phyloP scores from a whole-genome alignment of 2,797 vertebrate species.

The Artibeus lituratus region DNA sequence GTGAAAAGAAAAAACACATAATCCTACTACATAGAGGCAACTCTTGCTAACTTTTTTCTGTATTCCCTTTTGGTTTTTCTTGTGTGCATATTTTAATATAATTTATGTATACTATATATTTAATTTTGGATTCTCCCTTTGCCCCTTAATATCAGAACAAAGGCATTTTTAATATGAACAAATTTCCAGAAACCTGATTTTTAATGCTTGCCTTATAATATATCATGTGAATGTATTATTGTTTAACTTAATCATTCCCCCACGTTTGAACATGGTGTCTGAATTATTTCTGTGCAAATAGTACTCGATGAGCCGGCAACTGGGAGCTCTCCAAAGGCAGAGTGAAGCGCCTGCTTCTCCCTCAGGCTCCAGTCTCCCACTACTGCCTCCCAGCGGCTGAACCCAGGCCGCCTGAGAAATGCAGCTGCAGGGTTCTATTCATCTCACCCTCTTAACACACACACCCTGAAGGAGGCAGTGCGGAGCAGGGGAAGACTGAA shows the following conservation, averaged over 20 bases:
- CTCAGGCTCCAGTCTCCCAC: neutral
- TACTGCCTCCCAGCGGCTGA: neutral
- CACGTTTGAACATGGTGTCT: neutral
- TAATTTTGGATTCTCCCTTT: neutral
- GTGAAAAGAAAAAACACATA: neutral
- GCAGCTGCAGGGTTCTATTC: neutral
- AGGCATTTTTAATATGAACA: neutral
- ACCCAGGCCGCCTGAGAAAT: neutral
- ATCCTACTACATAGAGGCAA: neutral
- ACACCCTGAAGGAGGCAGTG: neutral
- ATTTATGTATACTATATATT: neutral
- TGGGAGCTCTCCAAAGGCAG: neutral
- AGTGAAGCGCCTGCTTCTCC: neutral
- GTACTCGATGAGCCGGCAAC: neutral
- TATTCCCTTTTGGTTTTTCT: neutral
- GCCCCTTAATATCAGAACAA: neutral
- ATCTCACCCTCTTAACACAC: neutral
- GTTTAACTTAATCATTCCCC: neutral
- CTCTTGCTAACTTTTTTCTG: neutral
- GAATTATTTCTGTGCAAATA: neutral
- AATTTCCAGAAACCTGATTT: neutral
- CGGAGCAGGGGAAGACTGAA: neutral
- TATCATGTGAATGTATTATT: neutral
- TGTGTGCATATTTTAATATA: neutral
- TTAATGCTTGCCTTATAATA: neutral